Conservation (phyloP, 2,797 vertebrate species). For the Pseudochirops cupreus region DNA sequence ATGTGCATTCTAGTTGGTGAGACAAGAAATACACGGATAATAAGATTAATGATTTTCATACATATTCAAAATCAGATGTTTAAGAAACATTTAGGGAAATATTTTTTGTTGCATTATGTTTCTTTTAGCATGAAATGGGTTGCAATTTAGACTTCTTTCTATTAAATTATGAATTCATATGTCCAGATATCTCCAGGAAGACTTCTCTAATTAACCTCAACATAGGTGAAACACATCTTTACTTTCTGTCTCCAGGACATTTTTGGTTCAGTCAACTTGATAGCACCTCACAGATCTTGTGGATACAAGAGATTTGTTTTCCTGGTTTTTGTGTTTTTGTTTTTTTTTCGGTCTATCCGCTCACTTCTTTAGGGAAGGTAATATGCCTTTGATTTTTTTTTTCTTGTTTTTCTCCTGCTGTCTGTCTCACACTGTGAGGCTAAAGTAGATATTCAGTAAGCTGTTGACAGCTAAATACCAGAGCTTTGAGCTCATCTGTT, state of each 20-base stretch:
- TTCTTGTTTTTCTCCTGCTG: not conserved
- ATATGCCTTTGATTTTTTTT: not conserved
- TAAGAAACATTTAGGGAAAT: not conserved
- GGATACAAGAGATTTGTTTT: not conserved
- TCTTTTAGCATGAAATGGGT: not conserved
- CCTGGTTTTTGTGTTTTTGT: not conserved
- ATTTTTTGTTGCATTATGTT: not conserved
- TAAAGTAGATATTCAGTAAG: not conserved
- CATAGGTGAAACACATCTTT: not conserved
- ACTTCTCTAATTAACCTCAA: not conserved
- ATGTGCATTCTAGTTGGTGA: not conserved
- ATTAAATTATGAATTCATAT: not conserved
- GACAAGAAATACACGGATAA: not conserved
- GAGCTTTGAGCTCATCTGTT: not conserved
- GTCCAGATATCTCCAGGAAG: not conserved
- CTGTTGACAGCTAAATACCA: not conserved
- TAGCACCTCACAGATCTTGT: not conserved
- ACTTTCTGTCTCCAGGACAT: not conserved
- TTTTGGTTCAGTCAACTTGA: not conserved
- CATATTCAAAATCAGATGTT: not conserved
- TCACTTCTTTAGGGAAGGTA: slow-evolving; percentile 29
- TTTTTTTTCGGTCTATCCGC: not conserved
- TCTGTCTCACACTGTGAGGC: not conserved
- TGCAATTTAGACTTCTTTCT: not conserved
- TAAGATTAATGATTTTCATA: not conserved